These are phyloP conservation scores for Campylomormyrus numenius DNA, from an alignment of 2,113 vertebrate genomes.

Conservation along the genomic window DNA sequence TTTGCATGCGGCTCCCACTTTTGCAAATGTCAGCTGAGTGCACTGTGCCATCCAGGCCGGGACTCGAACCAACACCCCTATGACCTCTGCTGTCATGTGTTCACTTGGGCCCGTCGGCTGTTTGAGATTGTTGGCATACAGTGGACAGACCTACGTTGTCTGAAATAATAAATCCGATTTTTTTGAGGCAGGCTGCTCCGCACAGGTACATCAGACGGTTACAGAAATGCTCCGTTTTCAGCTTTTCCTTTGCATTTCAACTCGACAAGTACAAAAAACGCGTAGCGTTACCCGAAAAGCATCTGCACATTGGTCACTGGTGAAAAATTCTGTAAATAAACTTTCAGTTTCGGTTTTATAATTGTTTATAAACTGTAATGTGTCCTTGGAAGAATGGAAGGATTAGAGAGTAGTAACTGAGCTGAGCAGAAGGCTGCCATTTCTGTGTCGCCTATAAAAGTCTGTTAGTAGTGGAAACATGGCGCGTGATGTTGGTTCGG, in stretches of 20 bases:
- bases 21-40: not conserved
- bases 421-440: not conserved
- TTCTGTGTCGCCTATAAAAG: not conserved
- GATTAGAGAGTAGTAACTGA: not conserved
- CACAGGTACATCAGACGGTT: not conserved
- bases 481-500: not conserved
- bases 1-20: not conserved
- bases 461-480: not conserved
- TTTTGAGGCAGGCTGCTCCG: not conserved
- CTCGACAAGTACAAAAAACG: not conserved
- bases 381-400: not conserved
- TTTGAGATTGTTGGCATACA: not conserved
- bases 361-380: not conserved
- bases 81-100: not conserved
- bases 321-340: not conserved
- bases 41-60: not conserved
- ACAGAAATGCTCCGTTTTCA: not conserved
- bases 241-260: not conserved
- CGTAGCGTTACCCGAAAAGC: not conserved
- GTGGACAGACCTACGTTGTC: not conserved
- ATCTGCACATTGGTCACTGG: not conserved
- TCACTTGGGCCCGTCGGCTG: not conserved
- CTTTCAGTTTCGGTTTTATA: not conserved
- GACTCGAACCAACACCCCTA: not conserved
- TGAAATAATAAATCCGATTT: not conserved